phyloP scores from a whole-genome alignment of 2,113 vertebrate species.

The Corynorhinus townsendii region DNA sequence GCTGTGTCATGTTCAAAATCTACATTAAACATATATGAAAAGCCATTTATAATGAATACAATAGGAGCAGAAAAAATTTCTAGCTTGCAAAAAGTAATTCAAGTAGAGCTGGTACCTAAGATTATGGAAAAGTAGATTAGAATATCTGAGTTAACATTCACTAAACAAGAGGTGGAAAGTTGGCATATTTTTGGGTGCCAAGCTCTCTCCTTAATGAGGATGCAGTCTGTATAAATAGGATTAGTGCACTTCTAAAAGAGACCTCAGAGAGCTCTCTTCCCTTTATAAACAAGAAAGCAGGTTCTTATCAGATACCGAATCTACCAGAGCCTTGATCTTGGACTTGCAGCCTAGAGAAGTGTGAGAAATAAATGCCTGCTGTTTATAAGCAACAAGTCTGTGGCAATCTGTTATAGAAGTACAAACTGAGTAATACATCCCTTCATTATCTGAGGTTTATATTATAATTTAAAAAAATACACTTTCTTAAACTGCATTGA shows the following conservation, averaged over 20 bases:
- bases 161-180: neutral
- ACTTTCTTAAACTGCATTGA: neutral
- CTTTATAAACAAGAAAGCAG: neutral
- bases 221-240: neutral
- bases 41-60: neutral
- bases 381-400: neutral
- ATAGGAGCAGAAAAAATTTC: neutral
- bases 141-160: neutral
- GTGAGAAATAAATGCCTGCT: neutral
- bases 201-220: neutral
- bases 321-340: neutral
- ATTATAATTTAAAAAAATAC: neutral
- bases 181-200: neutral
- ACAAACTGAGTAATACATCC: neutral
- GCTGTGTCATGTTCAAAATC: neutral
- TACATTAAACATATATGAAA: neutral
- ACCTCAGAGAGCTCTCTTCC: neutral
- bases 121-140: neutral
- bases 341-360: neutral
- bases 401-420: neutral
- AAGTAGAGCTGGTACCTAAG: neutral
- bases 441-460: neutral
- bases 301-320: neutral
- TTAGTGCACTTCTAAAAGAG: neutral
- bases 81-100: neutral